A percentile compares a stretch with the other conserved stretches of the same genome.
phyloP scores from a whole-genome alignment of 2,113 vertebrate species.

The Chlorodrepanis virens region DNA sequence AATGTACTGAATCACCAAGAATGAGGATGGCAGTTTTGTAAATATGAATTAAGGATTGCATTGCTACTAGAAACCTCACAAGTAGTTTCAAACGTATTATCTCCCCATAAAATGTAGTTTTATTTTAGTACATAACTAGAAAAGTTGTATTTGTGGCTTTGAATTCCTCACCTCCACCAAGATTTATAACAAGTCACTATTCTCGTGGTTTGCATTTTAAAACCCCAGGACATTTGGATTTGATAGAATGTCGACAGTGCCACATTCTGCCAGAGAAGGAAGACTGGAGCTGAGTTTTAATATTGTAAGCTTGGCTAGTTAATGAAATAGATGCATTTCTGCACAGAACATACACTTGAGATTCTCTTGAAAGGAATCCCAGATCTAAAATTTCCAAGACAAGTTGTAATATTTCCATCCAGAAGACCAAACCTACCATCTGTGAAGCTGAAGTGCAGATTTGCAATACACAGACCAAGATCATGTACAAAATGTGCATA shows the following conservation, averaged over 20 bases:
- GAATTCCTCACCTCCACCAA: neutral
- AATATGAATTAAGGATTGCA: neutral
- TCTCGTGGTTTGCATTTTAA: neutral
- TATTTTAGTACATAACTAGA: neutral
- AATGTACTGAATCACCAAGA: neutral
- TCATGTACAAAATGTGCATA: neutral
- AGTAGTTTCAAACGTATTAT: neutral
- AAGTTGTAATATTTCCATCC: neutral
- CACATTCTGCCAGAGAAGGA: neutral
- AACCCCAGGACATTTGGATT: neutral
- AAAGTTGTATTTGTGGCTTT: neutral
- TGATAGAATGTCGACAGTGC: neutral
- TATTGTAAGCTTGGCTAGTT: neutral
- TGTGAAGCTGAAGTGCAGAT: neutral
- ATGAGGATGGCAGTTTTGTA: neutral
- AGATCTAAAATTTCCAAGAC: neutral
- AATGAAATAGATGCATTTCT: neutral
- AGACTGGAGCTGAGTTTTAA: neutral
- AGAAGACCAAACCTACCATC: neutral
- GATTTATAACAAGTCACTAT: neutral
- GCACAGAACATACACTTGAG: neutral
- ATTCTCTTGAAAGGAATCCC: constrained; percentile 19
- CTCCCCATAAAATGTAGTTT: neutral
- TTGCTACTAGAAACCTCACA: neutral
- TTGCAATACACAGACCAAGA: neutral